Evolutionary conservation across 2,888 invertebrate genomes (phyloP).

Genomic region (Catocala sponsa): DNA sequence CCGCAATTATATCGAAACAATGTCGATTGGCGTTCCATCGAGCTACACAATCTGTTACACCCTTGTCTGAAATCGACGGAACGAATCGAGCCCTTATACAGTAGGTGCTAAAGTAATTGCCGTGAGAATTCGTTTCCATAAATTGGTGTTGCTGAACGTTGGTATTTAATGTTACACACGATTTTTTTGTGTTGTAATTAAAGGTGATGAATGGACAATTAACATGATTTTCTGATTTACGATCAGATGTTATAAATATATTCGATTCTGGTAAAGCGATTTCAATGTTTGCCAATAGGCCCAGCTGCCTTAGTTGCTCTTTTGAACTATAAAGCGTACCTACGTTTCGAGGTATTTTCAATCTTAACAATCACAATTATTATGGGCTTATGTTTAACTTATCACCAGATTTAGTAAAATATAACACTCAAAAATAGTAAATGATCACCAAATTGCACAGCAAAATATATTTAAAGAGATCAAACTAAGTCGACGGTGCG

Average conservation of each 20-base stretch:
- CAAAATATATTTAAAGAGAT: too few species aligned
- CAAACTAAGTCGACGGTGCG: too few species aligned
- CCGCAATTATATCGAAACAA: constrained; percentile 39
- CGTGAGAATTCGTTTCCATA: constrained; percentile 16
- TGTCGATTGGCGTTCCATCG: constrained; percentile 30
- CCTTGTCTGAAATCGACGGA: constrained; percentile 18
- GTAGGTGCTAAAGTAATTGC: constrained; percentile 10
- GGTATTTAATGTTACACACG: constrained; percentile 15
- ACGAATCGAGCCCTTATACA: constrained; percentile 27
- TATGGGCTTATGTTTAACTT: too few species aligned
- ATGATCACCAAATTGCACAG: too few species aligned
- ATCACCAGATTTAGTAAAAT: too few species aligned
- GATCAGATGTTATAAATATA: not conserved
- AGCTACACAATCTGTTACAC: constrained; percentile 16
- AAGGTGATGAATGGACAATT: constrained; percentile 10
- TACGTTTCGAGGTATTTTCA: too few species aligned
- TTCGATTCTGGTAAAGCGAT: not conserved
- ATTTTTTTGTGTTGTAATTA: constrained; percentile 16
- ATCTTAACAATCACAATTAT: too few species aligned
- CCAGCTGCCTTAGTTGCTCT: too few species aligned
- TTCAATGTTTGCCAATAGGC: too few species aligned
- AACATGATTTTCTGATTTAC: not conserved
- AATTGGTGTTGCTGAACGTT: constrained; percentile 16
- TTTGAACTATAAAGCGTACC: too few species aligned
- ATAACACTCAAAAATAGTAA: too few species aligned